Evolutionary conservation across 1,140 invertebrate species (phyloP).

Genomic region (Aphaenogaster floridana): DNA sequence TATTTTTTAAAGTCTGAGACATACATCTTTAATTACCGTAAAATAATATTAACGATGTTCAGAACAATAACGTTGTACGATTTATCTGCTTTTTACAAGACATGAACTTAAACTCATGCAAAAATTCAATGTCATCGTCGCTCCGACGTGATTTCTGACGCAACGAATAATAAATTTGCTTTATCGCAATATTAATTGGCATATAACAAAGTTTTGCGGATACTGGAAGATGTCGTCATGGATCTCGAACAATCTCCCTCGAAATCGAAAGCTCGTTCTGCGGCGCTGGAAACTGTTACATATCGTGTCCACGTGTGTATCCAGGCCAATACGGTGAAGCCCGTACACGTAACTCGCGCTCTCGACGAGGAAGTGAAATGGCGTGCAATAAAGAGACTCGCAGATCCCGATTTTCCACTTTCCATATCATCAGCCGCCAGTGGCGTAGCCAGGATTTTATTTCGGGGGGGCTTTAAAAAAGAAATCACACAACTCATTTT

Average conservation of each 20-base stretch:
- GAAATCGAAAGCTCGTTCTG: not conserved
- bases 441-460: too few relatives aligned
- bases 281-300: not conserved
- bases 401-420: slow-evolving; percentile 27
- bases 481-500: too few relatives aligned
- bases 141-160: not conserved
- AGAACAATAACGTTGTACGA: not conserved
- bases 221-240: not conserved
- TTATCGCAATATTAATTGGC: too few relatives aligned
- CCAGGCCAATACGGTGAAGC: not conserved
- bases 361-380: slow-evolving; percentile 43
- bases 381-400: not conserved
- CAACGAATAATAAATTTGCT: not conserved
- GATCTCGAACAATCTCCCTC: not conserved
- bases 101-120: not conserved
- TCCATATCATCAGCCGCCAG: not conserved
- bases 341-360: slow-evolving; percentile 14
- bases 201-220: not conserved
- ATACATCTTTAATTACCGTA: not conserved
- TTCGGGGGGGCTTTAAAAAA: too few relatives aligned
- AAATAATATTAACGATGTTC: not conserved
- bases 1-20: too few relatives aligned
- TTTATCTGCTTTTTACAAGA: not conserved
- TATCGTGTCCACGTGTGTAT: not conserved
- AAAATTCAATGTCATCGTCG: not conserved